Evolutionary conservation across 2,113 vertebrate species (phyloP).

Genomic region (Mus spicilegus): DNA sequence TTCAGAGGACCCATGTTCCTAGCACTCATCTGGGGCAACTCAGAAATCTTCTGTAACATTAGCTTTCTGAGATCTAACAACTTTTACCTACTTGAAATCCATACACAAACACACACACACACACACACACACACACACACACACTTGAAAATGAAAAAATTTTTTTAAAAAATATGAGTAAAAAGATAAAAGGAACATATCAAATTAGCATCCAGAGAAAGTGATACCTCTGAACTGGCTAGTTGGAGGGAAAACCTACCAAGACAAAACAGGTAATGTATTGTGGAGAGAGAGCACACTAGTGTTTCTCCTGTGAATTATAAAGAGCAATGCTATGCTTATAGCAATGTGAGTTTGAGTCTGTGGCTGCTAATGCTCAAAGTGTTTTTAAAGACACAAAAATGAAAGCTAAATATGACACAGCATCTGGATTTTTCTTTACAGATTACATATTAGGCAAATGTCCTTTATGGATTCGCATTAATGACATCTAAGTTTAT

Average conservation of each 20-base stretch:
- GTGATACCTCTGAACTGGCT: background rate
- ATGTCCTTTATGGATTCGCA: background rate
- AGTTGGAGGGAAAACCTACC: background rate
- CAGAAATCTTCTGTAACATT: background rate
- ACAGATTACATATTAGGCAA: background rate
- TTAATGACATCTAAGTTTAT: background rate
- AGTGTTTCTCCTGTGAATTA: background rate
- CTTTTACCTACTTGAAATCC: background rate
- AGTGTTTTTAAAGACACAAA: background rate
- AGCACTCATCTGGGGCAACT: background rate
- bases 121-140: background rate
- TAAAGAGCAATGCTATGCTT: background rate
- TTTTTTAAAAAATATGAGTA: background rate
- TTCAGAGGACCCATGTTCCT: background rate
- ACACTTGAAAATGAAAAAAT: background rate
- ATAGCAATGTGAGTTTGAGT: background rate
- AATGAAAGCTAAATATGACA: background rate
- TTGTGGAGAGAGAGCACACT: background rate
- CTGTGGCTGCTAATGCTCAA: background rate
- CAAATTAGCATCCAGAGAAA: background rate
- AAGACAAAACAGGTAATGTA: background rate
- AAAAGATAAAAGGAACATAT: background rate
- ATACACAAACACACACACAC: background rate
- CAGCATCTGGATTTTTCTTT: background rate
- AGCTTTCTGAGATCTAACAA: background rate